phyloP scores from a whole-genome alignment of 2,797 vertebrate genomes.

The Malurus leucopterus region DNA sequence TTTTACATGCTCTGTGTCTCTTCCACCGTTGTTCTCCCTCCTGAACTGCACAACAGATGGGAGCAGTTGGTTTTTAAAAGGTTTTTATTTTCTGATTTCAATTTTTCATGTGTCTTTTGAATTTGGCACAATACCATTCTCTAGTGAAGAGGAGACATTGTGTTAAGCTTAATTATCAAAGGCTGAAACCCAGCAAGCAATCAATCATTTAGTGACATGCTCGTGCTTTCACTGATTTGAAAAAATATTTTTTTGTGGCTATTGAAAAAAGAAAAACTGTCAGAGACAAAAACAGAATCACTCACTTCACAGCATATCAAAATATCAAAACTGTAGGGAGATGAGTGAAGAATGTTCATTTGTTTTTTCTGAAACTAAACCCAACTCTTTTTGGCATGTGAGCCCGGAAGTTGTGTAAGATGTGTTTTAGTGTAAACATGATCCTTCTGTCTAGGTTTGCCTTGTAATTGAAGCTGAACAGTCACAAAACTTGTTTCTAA shows the following conservation, averaged over 20 bases:
- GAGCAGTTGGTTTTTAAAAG: slow-evolving; percentile 44
- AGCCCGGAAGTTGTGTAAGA: slow-evolving; percentile 55
- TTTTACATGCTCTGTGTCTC: neutral
- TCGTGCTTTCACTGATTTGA: slow-evolving; percentile 63
- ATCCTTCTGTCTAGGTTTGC: slow-evolving; percentile 45
- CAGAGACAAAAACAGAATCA: slow-evolving; percentile 19
- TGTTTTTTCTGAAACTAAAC: slow-evolving; percentile 70
- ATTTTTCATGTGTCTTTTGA: slow-evolving; percentile 63
- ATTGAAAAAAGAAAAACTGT: slow-evolving; percentile 44
- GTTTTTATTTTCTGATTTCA: slow-evolving; percentile 67
- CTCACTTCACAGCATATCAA: slow-evolving; percentile 37
- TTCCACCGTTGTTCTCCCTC: neutral
- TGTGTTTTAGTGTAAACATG: slow-evolving; percentile 50
- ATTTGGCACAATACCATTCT: slow-evolving; percentile 57
- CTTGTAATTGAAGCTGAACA: slow-evolving; percentile 43
- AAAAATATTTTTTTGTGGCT: slow-evolving; percentile 61
- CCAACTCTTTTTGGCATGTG: slow-evolving; percentile 41
- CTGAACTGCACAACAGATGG: slow-evolving; percentile 31
- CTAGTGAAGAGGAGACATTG: slow-evolving; percentile 57
- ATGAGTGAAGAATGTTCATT: slow-evolving; percentile 53
- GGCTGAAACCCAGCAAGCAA: slow-evolving; percentile 69
- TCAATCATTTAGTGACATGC: slow-evolving; percentile 71
- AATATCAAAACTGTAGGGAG: slow-evolving; percentile 44
- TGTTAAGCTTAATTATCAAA: slow-evolving; percentile 75
- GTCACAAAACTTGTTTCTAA: slow-evolving; percentile 39